Evolutionary conservation across 2,888 invertebrate species (phyloP), one percentile per base, ranked within the genome.

Genomic region (Trissonchulus sp.): DNA sequence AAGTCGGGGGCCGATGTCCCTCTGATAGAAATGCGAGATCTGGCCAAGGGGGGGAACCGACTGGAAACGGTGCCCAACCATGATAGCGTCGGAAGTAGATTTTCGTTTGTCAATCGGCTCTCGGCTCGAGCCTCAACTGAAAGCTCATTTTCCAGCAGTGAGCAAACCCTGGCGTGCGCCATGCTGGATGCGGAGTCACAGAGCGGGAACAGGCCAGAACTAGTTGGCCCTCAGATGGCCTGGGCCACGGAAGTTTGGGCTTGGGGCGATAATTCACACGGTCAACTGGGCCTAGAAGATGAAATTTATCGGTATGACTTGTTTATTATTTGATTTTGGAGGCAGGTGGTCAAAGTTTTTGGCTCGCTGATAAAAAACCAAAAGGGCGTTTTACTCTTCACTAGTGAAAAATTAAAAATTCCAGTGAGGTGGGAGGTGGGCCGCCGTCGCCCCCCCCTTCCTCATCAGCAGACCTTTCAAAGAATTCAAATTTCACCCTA

Each of bases 231-330:
- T 8, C 48, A 48, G 48, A 15, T 48, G 48, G 8, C 48, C 48
- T 23, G 3, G 28, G 3, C 30, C n/a, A 74, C 68, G 1, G 69
- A 74, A n/a, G 76, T 76, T n/a, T 75, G 69, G 75, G 68, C 63
- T 28, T 76, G 76, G 76, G 76, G 76, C 34, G 62, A 60, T 23
- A 76, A 76, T 65, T n/a, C 62, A 60, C 36, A 60, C 30, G 76
- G 76, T 2, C 76, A 76, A 34, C 75, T 76, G 8, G 76, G 76
- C 1, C 69, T 65, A 23, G 76, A 75, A 23, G 76, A 76, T 36
- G 34, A 36, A 38, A n/a, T 63, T 1, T 30, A 75, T 31, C 35
- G 76, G 65, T 74, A 75, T 75, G 15, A 48, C 31, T 72, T 36
- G 28, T 72, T 38, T 28, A 2, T 75, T 8, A n/a, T 38, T 72